Conservation (phyloP, 2,113 vertebrate genomes). For the Varanus salvator region DNA sequence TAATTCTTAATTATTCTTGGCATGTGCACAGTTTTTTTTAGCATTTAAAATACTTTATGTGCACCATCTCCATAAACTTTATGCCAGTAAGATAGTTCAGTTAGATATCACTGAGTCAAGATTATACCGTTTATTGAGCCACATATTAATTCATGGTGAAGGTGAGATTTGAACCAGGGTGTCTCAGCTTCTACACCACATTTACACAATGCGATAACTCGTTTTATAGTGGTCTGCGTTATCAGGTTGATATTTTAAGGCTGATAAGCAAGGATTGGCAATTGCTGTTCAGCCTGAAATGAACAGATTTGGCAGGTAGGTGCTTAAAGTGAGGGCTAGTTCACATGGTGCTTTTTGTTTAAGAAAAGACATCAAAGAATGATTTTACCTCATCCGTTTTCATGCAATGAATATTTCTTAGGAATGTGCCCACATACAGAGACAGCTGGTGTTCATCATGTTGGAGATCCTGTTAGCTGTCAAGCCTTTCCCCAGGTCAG, state of each 20-base stretch:
- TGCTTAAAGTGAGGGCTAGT: neutral
- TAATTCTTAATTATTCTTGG: neutral
- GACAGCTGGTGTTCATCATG: slow-evolving; percentile 22
- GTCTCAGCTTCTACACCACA: neutral
- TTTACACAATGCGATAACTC: neutral
- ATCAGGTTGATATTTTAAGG: neutral
- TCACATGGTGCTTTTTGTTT: neutral
- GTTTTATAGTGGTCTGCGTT: neutral
- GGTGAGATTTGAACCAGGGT: neutral
- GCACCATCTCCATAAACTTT: neutral
- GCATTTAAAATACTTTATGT: neutral
- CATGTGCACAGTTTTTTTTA: neutral
- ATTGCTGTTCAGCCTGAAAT: neutral
- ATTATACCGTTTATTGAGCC: neutral
- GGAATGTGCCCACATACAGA: neutral
- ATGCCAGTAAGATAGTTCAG: neutral
- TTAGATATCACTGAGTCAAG: neutral
- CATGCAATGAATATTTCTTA: slow-evolving; percentile 9
- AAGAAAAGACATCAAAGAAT: neutral
- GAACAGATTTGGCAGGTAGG: neutral
- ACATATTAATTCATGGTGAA: neutral
- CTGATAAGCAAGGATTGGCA: neutral
- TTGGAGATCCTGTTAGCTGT: slow-evolving; percentile 26
- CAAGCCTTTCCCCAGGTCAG: neutral
- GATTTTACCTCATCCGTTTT: neutral